A percentile compares a stretch with the other conserved stretches of the same genome.
These are phyloP conservation scores for Zosterops lateralis DNA, from an alignment of 2,113 vertebrate genomes.

Conservation along the genomic window DNA sequence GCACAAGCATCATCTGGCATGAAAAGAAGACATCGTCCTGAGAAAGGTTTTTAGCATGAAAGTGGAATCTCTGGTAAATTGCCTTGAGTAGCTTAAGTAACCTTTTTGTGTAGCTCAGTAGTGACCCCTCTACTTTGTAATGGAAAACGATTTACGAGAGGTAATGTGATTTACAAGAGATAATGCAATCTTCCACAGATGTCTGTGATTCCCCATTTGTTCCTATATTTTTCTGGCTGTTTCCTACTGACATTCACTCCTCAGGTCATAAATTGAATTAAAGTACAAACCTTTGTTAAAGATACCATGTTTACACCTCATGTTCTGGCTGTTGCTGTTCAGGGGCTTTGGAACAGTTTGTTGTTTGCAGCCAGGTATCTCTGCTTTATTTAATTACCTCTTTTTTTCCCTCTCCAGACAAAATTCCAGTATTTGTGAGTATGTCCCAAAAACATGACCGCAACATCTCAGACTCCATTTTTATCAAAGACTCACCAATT, in stretches of 20 bases:
- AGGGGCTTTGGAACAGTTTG: neutral
- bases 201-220: neutral
- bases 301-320: neutral
- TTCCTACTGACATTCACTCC: neutral
- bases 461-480: slow-evolving; percentile 83
- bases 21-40: neutral
- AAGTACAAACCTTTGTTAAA: neutral
- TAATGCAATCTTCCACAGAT: neutral
- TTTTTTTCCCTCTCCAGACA: slow-evolving; percentile 72
- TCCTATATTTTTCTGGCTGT: neutral
- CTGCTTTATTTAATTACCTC: neutral
- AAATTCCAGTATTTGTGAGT: slow-evolving; percentile 85
- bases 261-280: neutral
- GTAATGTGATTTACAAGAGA: rapidly evolving
- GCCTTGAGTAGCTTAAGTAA: neutral
- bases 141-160: rapidly evolving
- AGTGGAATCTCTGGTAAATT: neutral
- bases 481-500: slow-evolving; percentile 83
- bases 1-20: neutral
- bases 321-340: neutral
- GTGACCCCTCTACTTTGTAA: neutral
- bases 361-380: neutral
- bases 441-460: slow-evolving; percentile 86
- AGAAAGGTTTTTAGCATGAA: neutral
- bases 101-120: neutral